phyloP scores from a whole-genome alignment of 2,888 invertebrate genomes.

The Octonoba sinensis region DNA sequence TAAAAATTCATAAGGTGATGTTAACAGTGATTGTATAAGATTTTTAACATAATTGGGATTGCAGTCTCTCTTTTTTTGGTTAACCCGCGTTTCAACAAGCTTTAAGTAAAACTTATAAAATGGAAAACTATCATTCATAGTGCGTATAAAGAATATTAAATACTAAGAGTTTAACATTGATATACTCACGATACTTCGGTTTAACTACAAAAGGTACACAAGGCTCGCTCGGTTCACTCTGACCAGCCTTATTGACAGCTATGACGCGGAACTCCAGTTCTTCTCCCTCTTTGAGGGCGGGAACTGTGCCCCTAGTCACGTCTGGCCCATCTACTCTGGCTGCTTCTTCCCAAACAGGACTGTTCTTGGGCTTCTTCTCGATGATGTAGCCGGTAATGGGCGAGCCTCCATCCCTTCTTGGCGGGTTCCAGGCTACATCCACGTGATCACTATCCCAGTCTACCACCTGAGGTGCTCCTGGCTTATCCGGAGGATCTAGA shows the following conservation, averaged over 20 bases:
- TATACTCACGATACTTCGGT: conserved; percentile 69
- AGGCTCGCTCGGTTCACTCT: conserved; percentile 77
- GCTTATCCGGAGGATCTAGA: conserved; percentile 81
- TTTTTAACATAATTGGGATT: too few relatives aligned
- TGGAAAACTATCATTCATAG: too few relatives aligned
- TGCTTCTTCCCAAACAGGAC: conserved; percentile 84
- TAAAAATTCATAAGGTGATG: too few relatives aligned
- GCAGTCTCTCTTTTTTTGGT: too few relatives aligned
- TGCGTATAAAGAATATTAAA: too few relatives aligned
- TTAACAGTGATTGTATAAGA: too few relatives aligned
- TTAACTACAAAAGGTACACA: conserved; percentile 71
- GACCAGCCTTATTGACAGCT: conserved; percentile 95
- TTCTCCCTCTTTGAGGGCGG: conserved; percentile 88
- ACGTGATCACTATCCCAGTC: conserved; percentile 93
- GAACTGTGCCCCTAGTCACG: conserved; percentile 76
- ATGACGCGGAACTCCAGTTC: conserved; percentile 95
- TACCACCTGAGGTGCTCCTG: conserved; percentile 84
- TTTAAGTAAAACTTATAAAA: too few relatives aligned
- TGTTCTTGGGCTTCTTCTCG: conserved; percentile 78
- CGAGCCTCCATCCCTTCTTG: conserved; percentile 83
- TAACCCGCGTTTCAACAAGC: too few relatives aligned
- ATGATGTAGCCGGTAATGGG: conserved; percentile 88
- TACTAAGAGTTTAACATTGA: too few relatives aligned
- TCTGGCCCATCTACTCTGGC: conserved; percentile 76
- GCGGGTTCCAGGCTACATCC: conserved; percentile 85